Conservation (phyloP, 2,888 invertebrate species). For the Coremacera marginata region DNA sequence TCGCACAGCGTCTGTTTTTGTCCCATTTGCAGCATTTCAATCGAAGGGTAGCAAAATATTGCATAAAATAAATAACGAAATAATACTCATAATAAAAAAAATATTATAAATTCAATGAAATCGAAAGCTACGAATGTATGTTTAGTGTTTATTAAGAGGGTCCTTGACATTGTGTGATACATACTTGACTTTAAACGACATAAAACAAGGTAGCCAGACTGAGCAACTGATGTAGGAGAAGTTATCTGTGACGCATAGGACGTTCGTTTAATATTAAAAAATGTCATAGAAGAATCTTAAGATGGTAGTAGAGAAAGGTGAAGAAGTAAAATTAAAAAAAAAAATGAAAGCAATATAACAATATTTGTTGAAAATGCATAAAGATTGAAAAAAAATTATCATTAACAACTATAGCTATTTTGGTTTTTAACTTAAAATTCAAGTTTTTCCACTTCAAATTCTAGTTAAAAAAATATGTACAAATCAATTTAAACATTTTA, state of each 20-base stretch:
- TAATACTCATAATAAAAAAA: neutral
- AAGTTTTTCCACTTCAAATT: too few relatives aligned
- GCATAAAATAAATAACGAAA: neutral
- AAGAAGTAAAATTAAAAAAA: too few relatives aligned
- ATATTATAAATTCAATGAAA: neutral
- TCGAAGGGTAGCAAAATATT: neutral
- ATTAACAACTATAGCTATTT: too few relatives aligned
- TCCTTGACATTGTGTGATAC: conserved; percentile 51
- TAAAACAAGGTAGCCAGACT: conserved; percentile 18
- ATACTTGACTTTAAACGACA: neutral
- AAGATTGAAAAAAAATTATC: too few relatives aligned
- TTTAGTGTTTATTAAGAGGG: conserved; percentile 53
- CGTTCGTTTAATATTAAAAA: neutral
- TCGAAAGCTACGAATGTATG: neutral
- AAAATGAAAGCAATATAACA: too few relatives aligned
- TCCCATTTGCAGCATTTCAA: conserved; percentile 8
- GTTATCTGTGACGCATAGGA: too few relatives aligned
- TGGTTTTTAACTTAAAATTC: too few relatives aligned
- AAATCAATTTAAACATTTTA: too few relatives aligned
- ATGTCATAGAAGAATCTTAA: neutral
- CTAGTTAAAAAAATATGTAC: too few relatives aligned
- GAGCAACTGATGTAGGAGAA: neutral
- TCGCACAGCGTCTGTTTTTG: conserved; percentile 5
- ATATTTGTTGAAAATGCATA: too few relatives aligned
- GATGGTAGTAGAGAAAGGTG: too few relatives aligned